These are phyloP conservation scores for Netelia inedita DNA, from an alignment of 2,888 invertebrate species.

Conservation along the genomic window DNA sequence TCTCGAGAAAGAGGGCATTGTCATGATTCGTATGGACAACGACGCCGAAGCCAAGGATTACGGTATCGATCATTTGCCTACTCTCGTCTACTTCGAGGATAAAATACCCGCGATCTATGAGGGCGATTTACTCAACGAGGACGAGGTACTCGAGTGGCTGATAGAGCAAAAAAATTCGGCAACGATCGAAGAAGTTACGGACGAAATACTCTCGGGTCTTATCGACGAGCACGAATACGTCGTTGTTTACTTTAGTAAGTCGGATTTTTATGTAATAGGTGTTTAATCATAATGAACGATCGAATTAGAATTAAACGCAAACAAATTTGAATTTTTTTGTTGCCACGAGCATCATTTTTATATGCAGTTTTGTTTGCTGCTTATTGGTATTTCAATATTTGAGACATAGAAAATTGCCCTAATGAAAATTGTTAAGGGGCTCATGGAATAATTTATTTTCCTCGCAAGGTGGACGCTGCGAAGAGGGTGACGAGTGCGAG, in stretches of 20 bases:
- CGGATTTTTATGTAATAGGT: neutral
- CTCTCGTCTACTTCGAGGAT: conserved; percentile 95
- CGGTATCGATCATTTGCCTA: conserved; percentile 95
- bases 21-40: conserved; percentile 96
- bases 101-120: conserved; percentile 96
- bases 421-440: neutral
- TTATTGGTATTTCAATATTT: conserved; percentile 9
- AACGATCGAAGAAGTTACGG: conserved; percentile 97
- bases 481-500: conserved; percentile 95
- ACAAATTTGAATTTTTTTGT: no score
- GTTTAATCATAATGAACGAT: no score
- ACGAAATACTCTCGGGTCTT: conserved; percentile 94
- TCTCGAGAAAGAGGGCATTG: conserved; percentile 94
- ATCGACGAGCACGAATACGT: conserved; percentile 97
- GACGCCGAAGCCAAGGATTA: conserved; percentile 96
- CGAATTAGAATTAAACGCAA: no score
- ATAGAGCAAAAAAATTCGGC: conserved; percentile 95
- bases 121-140: conserved; percentile 96
- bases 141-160: conserved; percentile 95
- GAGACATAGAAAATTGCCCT: neutral
- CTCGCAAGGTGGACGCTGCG: conserved; percentile 91
- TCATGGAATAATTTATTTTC: conserved; percentile 24
- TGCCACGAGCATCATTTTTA: no score
- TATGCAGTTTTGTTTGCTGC: no score
- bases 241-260: conserved; percentile 94